Evolutionary conservation across 2,113 vertebrate genomes (phyloP).

Genomic region (Promerops cafer): DNA sequence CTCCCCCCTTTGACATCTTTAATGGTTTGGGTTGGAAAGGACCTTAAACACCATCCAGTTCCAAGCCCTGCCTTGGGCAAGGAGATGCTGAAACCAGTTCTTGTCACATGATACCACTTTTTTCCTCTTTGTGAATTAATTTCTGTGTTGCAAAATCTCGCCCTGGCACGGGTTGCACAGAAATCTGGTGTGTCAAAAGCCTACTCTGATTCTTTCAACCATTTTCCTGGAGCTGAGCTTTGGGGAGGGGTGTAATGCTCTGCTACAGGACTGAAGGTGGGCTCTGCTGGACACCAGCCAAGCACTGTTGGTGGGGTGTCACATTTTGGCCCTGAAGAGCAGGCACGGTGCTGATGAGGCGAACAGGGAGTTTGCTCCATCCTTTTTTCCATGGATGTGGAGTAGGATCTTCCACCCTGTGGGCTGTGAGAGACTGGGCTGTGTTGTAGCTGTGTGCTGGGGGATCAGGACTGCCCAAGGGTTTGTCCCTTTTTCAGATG

Average conservation of each 20-base stretch:
- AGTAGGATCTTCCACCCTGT: background rate
- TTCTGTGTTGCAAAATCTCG: background rate
- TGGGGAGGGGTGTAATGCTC: background rate
- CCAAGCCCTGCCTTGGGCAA: background rate
- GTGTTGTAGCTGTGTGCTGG: background rate
- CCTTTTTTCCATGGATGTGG: background rate
- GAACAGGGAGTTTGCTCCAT: background rate
- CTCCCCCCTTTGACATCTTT: background rate
- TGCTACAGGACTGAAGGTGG: background rate
- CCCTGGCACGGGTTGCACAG: background rate
- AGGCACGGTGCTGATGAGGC: background rate
- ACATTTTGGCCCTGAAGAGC: background rate
- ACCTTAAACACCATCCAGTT: background rate
- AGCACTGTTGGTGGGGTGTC: background rate
- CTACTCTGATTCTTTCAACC: background rate
- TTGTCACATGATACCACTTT: background rate
- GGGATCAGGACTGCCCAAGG: background rate
- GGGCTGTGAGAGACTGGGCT: background rate
- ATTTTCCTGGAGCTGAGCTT: background rate
- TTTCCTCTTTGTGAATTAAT: background rate
- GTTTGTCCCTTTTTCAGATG: conserved; percentile 64
- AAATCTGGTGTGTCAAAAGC: background rate
- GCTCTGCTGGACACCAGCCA: background rate
- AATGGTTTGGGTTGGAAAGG: background rate
- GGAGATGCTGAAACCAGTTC: background rate